Base-by-base conservation (phyloP, 2,888 invertebrate species). In the Conus canariensis region DNA sequence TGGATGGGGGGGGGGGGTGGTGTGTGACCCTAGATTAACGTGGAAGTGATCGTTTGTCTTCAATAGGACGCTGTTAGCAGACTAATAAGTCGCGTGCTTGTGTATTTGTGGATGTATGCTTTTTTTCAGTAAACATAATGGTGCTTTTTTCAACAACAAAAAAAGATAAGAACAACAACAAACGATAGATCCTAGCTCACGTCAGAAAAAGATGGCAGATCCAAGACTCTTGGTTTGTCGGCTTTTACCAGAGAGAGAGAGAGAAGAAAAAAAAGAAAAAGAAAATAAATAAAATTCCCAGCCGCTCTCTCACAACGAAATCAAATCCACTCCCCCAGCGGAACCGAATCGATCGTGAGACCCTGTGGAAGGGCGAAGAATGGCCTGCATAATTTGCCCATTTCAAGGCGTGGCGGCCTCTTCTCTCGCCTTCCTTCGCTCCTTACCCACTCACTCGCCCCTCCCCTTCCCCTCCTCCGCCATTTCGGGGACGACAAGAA, bases 341-440 rank as follows among this genome's bases (percentile, higher is more conserved):
- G 82, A 83, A 56, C 8, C 7, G 82, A 16, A 83, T 83, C 82
- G 82, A 83, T 58, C 82, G 56, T 22, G 58, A 25, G 82, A 83
- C 56, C 10, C 56, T 22, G 30, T 58, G 82, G 82, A 19, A 83
- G 14, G 14, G 82, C 6, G 6, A 58, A 83, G 82, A 83, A 83
- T 83, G 82, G 22, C 82, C 82, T 83, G 82, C 82, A 83, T 83
- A 83, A 83, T 83, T 83, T 83, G 82, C 82, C 82, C 82, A 83
- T 83, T 83, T 83, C 56, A 83, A 83, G 56, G 82, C 82, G 5
- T 8, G 56, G 19, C 58, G 12, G 77, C 16, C 82, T 58, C 58
- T 19, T 58, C 82, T 22, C 58, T 83, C 82, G 9, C 82, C 19
- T 19, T 22, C 82, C 25, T 22, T 58, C 82, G 9, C 58, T 22